Evolutionary conservation across 2,888 invertebrate species (phyloP).

Genomic region (Brenthis ino): DNA sequence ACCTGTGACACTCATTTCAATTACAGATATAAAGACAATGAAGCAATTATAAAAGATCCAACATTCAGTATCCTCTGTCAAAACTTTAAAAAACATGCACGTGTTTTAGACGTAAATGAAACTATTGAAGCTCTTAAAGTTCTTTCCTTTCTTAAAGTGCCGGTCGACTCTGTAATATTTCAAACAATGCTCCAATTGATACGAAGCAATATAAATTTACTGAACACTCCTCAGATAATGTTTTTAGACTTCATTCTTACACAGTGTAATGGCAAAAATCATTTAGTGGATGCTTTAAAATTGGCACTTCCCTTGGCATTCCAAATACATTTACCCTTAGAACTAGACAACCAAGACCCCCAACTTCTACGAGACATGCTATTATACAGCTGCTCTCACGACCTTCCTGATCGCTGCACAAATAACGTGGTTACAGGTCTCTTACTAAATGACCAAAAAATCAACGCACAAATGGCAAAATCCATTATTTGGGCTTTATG

Average conservation of each 20-base stretch:
- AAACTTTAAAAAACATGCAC: slow-evolving; percentile 78
- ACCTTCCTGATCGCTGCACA: slow-evolving; percentile 75
- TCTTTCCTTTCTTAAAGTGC: slow-evolving; percentile 81
- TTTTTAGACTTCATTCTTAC: slow-evolving; percentile 83
- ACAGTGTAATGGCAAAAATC: slow-evolving; percentile 72
- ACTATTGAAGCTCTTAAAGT: slow-evolving; percentile 83
- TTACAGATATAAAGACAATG: slow-evolving; percentile 45
- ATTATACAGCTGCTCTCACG: slow-evolving; percentile 74
- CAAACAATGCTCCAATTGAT: slow-evolving; percentile 85
- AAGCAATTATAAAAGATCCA: slow-evolving; percentile 76
- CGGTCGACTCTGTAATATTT: slow-evolving; percentile 81
- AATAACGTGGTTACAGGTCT: slow-evolving; percentile 79
- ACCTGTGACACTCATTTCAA: not conserved
- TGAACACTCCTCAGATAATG: slow-evolving; percentile 83
- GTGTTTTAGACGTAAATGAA: slow-evolving; percentile 78
- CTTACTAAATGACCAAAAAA: slow-evolving; percentile 65
- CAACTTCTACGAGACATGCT: slow-evolving; percentile 78
- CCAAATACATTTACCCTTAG: slow-evolving; percentile 82
- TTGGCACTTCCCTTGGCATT: slow-evolving; percentile 86
- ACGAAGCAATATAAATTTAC: slow-evolving; percentile 82
- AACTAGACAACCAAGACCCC: slow-evolving; percentile 81
- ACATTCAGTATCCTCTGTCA: slow-evolving; percentile 83
- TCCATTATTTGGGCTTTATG: slow-evolving; percentile 82
- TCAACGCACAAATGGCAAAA: slow-evolving; percentile 72
- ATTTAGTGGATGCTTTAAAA: slow-evolving; percentile 84